Conservation (phyloP, 2,797 vertebrate species). For the Melanogrammus aeglefinus region DNA sequence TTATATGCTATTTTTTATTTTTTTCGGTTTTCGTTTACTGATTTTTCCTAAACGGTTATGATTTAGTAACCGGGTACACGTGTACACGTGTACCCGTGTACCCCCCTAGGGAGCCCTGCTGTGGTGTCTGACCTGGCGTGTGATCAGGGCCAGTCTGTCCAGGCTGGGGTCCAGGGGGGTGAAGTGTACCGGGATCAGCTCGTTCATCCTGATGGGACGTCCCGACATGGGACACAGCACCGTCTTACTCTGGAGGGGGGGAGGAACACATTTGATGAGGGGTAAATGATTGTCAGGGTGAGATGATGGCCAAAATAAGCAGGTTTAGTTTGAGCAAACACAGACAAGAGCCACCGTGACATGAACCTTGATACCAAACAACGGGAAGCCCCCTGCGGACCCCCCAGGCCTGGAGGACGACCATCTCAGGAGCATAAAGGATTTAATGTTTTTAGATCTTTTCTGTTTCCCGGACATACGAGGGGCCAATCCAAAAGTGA, state of each 20-base stretch:
- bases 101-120: neutral
- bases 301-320: neutral
- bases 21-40: too few species aligned
- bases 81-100: too few species aligned
- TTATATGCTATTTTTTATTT: too few species aligned
- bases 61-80: too few species aligned
- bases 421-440: too few species aligned
- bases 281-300: constrained; percentile 5
- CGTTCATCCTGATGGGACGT: constrained; percentile 81
- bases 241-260: constrained; percentile 67
- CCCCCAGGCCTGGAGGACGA: neutral
- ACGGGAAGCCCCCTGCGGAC: neutral
- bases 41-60: too few species aligned
- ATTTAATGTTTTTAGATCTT: too few species aligned
- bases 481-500: neutral
- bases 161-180: constrained; percentile 78
- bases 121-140: constrained; percentile 70
- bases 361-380: constrained; percentile 20
- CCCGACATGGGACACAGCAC: constrained; percentile 89
- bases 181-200: constrained; percentile 79
- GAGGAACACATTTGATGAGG: neutral
- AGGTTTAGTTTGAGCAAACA: constrained; percentile 16
- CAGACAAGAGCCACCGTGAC: constrained; percentile 6
- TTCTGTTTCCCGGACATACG: too few species aligned
- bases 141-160: constrained; percentile 82